Conservation (phyloP, 2,888 invertebrate genomes). For the Limulus polyphemus region DNA sequence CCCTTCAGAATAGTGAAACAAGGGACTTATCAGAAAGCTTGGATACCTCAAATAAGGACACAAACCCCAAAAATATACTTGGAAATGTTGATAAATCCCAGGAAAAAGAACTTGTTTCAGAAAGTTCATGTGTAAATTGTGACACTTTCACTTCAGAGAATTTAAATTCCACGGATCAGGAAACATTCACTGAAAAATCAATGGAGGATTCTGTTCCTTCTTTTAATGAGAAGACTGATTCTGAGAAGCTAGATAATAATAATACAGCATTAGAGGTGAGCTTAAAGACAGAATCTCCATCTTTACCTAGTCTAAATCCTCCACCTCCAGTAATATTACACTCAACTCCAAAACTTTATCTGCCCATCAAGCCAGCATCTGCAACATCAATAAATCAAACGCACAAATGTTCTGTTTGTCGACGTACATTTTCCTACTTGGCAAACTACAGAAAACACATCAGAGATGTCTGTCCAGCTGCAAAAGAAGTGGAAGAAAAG, state of each 20-base stretch:
- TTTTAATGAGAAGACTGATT: not conserved
- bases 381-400: not conserved
- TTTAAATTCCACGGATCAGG: not conserved
- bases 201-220: not conserved
- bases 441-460: conserved; percentile 22
- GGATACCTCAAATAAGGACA: not conserved
- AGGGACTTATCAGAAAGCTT: not conserved
- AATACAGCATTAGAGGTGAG: too few species aligned
- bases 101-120: not conserved
- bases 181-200: not conserved
- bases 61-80: not conserved
- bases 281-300: too few species aligned
- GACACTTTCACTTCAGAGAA: not conserved
- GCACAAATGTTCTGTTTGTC: conserved; percentile 20
- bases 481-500: too few species aligned
- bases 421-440: conserved; percentile 21
- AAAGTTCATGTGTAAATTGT: not conserved
- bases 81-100: not conserved
- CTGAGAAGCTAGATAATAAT: not conserved
- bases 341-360: too few species aligned
- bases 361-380: too few species aligned
- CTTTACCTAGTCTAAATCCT: too few species aligned
- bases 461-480: conserved; percentile 7
- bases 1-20: not conserved
- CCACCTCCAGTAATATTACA: too few species aligned